Conservation (phyloP, 1,140 invertebrate species). For the Drosophila setifemur region DNA sequence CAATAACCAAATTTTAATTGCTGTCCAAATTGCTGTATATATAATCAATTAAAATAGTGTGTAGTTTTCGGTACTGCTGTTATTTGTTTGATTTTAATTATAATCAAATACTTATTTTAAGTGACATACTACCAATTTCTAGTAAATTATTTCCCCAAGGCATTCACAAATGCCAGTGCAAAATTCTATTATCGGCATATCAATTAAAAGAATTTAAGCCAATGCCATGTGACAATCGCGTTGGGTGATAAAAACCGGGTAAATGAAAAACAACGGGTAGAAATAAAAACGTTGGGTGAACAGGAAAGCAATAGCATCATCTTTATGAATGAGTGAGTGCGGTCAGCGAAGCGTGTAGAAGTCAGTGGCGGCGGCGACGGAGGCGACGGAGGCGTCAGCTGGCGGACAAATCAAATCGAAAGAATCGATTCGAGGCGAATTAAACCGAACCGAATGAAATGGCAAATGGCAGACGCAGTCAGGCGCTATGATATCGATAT, state of each 20-base stretch:
- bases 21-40: too few relatives aligned
- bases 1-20: too few relatives aligned
- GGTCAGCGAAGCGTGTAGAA: conserved; percentile 44
- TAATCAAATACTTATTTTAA: too few relatives aligned
- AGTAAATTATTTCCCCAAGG: too few relatives aligned
- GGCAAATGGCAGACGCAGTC: conserved; percentile 51
- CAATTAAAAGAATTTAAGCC: conserved; percentile 61
- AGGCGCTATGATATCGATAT: conserved; percentile 65
- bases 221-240: conserved; percentile 28
- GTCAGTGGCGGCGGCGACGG: conserved; percentile 26
- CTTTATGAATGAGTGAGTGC: conserved; percentile 61
- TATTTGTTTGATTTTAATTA: too few relatives aligned
- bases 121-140: too few relatives aligned
- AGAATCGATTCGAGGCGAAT: conserved; percentile 12
- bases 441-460: conserved; percentile 29
- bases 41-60: too few relatives aligned
- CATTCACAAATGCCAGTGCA: not conserved
- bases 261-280: conserved; percentile 21
- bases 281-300: conserved; percentile 15
- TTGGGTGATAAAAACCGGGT: conserved; percentile 57
- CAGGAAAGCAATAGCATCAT: conserved; percentile 7
- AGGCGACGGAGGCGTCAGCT: conserved; percentile 41
- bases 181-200: conserved; percentile 21
- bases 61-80: too few relatives aligned
- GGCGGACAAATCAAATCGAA: conserved; percentile 35